phyloP scores from a whole-genome alignment of 2,888 invertebrate genomes.

The Synergus itoensis region DNA sequence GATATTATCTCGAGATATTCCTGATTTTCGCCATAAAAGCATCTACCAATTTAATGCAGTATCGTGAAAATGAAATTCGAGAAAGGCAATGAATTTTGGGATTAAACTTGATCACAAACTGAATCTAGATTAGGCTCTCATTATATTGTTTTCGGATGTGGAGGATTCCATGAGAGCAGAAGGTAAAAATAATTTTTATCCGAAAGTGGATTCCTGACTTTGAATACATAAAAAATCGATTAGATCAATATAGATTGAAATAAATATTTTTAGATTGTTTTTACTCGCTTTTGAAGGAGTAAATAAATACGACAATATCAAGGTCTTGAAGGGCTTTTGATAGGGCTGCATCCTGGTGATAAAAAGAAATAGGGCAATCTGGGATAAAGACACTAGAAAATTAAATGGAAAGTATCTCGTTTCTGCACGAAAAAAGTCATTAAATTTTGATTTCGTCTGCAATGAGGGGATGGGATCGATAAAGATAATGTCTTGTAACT shows the following conservation, averaged over 20 bases:
- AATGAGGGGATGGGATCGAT: not conserved
- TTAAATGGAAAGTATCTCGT: not conserved
- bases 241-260: not conserved
- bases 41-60: not conserved
- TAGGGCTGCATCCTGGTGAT: not conserved
- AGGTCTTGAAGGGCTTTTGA: not conserved
- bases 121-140: not conserved
- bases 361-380: slow-evolving; percentile 31
- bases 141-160: not conserved
- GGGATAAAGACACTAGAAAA: not conserved
- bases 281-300: not conserved
- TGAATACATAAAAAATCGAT: not conserved
- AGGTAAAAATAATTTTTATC: too few species aligned
- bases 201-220: not conserved
- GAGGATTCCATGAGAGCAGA: too few species aligned
- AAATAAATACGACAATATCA: not conserved
- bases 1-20: slow-evolving; percentile 8
- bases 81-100: not conserved
- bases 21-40: not conserved
- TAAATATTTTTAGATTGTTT: not conserved
- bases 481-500: not conserved
- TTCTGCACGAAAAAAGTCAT: not conserved
- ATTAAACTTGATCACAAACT: not conserved
- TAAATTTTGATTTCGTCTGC: not conserved
- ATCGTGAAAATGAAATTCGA: not conserved